Evolutionary conservation across 2,888 invertebrate genomes (phyloP), one percentile per base, ranked within the genome.

Genomic region (Rhagium mordax): DNA sequence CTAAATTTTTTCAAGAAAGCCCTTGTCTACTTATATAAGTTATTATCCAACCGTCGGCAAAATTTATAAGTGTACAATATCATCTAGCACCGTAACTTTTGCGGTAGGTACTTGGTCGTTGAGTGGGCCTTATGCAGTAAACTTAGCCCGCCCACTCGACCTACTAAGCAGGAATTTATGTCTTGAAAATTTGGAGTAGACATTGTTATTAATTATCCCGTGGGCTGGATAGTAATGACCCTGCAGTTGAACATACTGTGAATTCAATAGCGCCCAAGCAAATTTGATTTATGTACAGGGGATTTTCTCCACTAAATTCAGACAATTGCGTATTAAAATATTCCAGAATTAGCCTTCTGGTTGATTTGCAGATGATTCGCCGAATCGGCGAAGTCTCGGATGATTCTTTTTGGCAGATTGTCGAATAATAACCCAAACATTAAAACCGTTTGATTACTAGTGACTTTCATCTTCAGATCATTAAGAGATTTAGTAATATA

Each of bases 191-290:
- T 47, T 47, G 41, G 41, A 20, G 41, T 60, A 33, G 60, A 47
- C 33, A 60, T 60, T 20, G 60, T 60, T 20, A 60, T 60, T 20
- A 60, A 60, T 47, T 60, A 60, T 33, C 60, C 60, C 16, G 60
- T 60, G 60, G 60, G 60, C 20, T 60, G 60, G 13, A 13, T 60
- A 21, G 60, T 20, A 60, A 60, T 60, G 60, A 60, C 47, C 60
- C 60, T 18, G 60, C 6, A 21, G 33, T 41, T 60, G 41, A 60
- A 33, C 8, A 3, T 18, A 20, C 18, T 20, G 21, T 20, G 13
- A 41, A 41, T 60, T 13, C 15, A 21, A 29, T 60, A 15, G 20
- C n/a, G 10, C 53, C 10, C 53, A 53, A 13, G n/a, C 53, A 21
- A 21, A 21, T 20, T 21, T 53, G 13, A 7, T 24, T 53, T 24